Evolutionary conservation across 2,888 invertebrate genomes (phyloP).

Genomic region (Adineta ricciae): DNA sequence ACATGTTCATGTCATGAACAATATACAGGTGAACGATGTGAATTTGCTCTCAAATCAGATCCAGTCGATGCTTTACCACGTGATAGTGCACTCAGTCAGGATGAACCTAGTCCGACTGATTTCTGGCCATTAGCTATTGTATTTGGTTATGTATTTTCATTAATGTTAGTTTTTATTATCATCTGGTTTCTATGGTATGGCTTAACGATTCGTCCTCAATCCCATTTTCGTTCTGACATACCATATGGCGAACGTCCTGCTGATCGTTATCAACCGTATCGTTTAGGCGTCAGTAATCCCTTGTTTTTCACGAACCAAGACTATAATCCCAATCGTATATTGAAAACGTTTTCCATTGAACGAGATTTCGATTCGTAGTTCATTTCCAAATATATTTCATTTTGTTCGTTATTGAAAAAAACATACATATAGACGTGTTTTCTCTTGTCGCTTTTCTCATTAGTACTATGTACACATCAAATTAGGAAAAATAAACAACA

Average conservation of each 20-base stretch:
- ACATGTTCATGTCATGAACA: background rate
- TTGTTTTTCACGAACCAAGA: background rate
- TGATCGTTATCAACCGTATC: background rate
- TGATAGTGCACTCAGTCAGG: background rate
- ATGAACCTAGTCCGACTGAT: conserved; percentile 10
- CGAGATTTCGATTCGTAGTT: background rate
- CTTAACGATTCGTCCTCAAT: background rate
- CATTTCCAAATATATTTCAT: background rate
- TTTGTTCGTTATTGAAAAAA: background rate
- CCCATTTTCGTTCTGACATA: background rate
- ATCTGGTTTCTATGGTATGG: conserved; percentile 33
- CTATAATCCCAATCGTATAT: background rate
- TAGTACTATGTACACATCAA: conserved; percentile 10
- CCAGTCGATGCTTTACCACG: background rate
- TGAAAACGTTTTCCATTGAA: background rate
- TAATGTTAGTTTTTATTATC: conserved; percentile 32
- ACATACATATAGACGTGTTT: background rate
- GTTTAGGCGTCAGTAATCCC: conserved; percentile 8
- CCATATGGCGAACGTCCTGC: background rate
- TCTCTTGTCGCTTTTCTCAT: background rate
- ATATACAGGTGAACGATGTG: background rate
- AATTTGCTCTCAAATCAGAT: background rate
- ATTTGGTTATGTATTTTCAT: conserved; percentile 33
- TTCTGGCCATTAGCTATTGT: conserved; percentile 33
- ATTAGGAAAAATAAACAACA: conserved; percentile 3